Percentiles rank a stretch among this genome's conserved stretches.
phyloP scores from a whole-genome alignment of 2,888 invertebrate genomes.

The Belgica antarctica region DNA sequence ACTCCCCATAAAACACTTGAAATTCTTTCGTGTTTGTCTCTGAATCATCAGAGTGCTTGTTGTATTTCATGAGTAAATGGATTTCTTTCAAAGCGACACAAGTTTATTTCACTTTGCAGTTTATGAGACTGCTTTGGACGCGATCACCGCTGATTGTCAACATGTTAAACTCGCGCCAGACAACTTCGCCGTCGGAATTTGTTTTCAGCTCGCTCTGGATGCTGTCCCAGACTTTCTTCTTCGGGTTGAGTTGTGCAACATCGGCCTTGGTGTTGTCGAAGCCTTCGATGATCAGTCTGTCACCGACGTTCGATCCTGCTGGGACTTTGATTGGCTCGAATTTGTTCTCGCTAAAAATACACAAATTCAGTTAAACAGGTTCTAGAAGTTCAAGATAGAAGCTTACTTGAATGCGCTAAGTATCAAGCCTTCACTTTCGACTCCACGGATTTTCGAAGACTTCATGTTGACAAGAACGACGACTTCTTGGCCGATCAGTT shows the following conservation, averaged over 20 bases:
- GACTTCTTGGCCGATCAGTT: constrained; percentile 85
- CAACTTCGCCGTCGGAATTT: constrained; percentile 68
- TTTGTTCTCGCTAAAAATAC: constrained; percentile 64
- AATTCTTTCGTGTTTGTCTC: too few relatives aligned
- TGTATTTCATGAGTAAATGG: too few relatives aligned
- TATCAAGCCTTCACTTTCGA: constrained; percentile 91
- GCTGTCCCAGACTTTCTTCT: constrained; percentile 95
- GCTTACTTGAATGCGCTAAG: constrained; percentile 79
- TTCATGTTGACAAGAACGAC: constrained; percentile 95
- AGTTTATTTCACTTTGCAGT: constrained; percentile 76
- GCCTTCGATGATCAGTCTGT: constrained; percentile 78
- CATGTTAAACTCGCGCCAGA: constrained; percentile 82
- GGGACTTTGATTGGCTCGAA: constrained; percentile 86
- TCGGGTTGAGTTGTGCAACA: constrained; percentile 74
- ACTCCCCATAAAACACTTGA: too few relatives aligned
- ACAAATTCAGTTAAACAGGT: background rate
- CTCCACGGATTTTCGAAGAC: constrained; percentile 92
- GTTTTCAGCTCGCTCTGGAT: constrained; percentile 76
- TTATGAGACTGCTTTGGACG: constrained; percentile 72
- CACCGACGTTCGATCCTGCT: constrained; percentile 73
- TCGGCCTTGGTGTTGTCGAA: constrained; percentile 80
- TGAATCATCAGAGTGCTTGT: too few relatives aligned
- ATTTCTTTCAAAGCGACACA: too few relatives aligned
- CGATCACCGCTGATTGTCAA: constrained; percentile 70
- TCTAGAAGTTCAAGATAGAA: background rate